Base-by-base conservation (phyloP, 2,797 vertebrate species). In the Pelobates cultripes region DNA sequence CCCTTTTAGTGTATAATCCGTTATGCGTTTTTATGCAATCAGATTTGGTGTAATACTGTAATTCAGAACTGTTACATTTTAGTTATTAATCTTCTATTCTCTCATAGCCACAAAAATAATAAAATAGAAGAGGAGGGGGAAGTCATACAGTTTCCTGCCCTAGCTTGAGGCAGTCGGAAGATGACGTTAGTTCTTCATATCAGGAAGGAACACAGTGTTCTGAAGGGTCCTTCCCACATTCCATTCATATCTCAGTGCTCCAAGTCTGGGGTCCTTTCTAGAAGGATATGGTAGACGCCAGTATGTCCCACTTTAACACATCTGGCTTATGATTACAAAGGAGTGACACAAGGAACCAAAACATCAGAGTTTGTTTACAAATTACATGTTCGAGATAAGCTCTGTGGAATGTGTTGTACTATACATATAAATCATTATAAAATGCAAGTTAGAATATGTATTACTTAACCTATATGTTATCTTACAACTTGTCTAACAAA, bases 171-270 rank as follows among this genome's bases (percentile, higher is more conserved):
- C 79, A 68, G 73, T 0, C n/a, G 68, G 2, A 17, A 66, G 0
- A 69, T 92, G 90, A 91, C 87, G 90, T 85, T 0, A 80, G 73
- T 5, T 42, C 77, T 68, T 67, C 75, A 66, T 82, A 0, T 63
- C 90, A 91, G 90, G 91, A 91, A 92, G 89, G 90, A 92, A 91
- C 91, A 81, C 86, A 10, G 8, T 86, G 90, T 92, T 90, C 90
- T 89, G 89, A 86, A 87, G 88, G 87, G 81, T 80, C 67, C 79
- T 51, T 68, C 71, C 87, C 86, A 90, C 91, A 90, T 91, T 92
- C 90, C 87, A 88, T 61, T 87, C 91, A 92, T 91, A 89, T 86
- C 87, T 90, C 8, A 77, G 53, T 0, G 69, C 0, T 72, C 82
- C 83, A 83, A 86, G 43, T 4, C 44, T 75, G 66, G 67, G 44